phyloP scores from a whole-genome alignment of 2,113 vertebrate species.

The Paradisaea rubra region DNA sequence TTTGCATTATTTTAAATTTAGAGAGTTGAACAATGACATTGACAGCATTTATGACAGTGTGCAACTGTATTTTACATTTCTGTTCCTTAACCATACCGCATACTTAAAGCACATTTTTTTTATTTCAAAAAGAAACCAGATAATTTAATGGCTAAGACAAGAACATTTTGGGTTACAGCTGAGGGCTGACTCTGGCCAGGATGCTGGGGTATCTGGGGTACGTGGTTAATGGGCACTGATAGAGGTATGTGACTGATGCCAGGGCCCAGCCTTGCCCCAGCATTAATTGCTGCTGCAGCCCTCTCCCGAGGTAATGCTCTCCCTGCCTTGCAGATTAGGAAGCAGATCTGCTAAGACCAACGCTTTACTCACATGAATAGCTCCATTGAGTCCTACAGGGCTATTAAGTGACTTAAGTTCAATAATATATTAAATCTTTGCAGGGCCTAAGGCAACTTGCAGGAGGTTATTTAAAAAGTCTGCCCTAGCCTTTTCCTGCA shows the following conservation, averaged over 20 bases:
- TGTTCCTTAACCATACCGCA: not conserved
- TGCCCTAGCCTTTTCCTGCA: not conserved
- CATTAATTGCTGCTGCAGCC: not conserved
- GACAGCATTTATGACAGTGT: not conserved
- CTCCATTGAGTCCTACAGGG: slow-evolving; percentile 21
- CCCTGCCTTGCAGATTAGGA: slow-evolving; percentile 8
- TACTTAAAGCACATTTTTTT: not conserved
- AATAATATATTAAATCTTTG: slow-evolving; percentile 37
- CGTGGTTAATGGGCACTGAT: not conserved
- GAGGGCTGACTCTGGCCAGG: not conserved
- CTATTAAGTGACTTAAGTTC: slow-evolving; percentile 32
- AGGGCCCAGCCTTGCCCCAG: not conserved
- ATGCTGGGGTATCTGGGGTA: rapidly evolving
- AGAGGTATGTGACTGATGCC: not conserved
- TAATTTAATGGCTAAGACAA: not conserved
- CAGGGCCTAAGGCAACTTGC: slow-evolving; percentile 5
- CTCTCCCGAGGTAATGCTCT: not conserved
- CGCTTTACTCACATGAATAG: not conserved
- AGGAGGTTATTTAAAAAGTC: not conserved
- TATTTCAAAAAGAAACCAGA: not conserved
- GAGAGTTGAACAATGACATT: not conserved
- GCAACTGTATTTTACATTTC: not conserved
- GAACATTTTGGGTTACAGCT: not conserved
- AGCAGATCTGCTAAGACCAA: not conserved
- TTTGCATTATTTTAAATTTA: not conserved